phyloP scores from a whole-genome alignment of 2,888 invertebrate species.

The Acanthosoma haemorrhoidale region DNA sequence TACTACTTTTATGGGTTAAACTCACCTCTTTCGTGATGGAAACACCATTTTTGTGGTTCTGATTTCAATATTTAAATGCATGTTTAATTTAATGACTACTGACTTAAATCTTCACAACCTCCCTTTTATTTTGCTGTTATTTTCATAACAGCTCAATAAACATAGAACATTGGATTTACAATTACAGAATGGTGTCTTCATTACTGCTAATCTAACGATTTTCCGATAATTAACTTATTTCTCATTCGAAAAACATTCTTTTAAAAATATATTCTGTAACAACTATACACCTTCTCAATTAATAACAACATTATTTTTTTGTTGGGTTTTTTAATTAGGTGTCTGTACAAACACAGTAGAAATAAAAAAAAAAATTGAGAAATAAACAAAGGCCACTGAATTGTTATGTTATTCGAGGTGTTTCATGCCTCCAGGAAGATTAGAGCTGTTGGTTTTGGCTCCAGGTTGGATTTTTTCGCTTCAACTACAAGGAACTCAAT shows the following conservation, averaged over 20 bases:
- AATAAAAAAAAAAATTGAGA: slow-evolving; percentile 20
- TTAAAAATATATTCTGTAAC: slow-evolving; percentile 28
- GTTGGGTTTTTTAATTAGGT: slow-evolving; percentile 3
- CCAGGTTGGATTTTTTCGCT: slow-evolving; percentile 85
- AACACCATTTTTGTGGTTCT: slow-evolving; percentile 18
- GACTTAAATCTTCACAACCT: neutral
- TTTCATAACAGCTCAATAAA: neutral
- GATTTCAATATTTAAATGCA: slow-evolving; percentile 17
- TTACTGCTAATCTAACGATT: slow-evolving; percentile 8
- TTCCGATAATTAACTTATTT: neutral
- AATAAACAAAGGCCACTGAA: slow-evolving; percentile 36
- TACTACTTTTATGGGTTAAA: neutral
- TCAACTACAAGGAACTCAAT: slow-evolving; percentile 91
- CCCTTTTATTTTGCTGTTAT: neutral
- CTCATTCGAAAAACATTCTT: slow-evolving; percentile 16
- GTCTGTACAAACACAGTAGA: slow-evolving; percentile 22
- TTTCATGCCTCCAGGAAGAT: slow-evolving; percentile 91
- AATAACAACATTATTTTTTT: slow-evolving; percentile 10
- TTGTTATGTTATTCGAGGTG: slow-evolving; percentile 16
- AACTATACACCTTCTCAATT: slow-evolving; percentile 19
- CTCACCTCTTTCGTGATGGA: neutral
- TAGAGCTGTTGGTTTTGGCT: slow-evolving; percentile 84
- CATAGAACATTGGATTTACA: neutral
- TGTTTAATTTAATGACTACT: slow-evolving; percentile 15
- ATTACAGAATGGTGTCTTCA: slow-evolving; percentile 18